Conservation (phyloP, 2,113 vertebrate species). For the Odocoileus virginianus region DNA sequence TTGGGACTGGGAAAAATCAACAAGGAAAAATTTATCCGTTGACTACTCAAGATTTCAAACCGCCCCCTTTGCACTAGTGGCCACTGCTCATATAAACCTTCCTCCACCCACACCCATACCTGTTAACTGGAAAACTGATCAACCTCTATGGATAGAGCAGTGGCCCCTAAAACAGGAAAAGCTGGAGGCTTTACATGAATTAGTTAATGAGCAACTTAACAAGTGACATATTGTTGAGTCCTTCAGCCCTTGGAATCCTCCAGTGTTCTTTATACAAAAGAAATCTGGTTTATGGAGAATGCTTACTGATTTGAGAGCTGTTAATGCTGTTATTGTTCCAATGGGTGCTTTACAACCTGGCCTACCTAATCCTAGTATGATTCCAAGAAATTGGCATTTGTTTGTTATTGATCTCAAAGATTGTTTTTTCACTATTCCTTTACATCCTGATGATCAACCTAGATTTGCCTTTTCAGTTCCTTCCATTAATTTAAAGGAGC, state of each 20-base stretch:
- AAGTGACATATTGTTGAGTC: not conserved
- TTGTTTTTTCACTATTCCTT: not conserved
- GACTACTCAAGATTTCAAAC: not conserved
- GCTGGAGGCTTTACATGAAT: not conserved
- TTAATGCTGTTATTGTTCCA: not conserved
- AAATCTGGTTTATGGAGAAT: not conserved
- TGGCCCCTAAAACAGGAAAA: not conserved
- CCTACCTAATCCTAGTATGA: not conserved
- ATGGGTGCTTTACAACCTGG: not conserved
- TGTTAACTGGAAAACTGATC: not conserved
- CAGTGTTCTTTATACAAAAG: not conserved
- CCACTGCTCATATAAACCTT: not conserved
- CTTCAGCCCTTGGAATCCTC: not conserved
- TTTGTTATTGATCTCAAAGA: not conserved
- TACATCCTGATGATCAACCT: not conserved
- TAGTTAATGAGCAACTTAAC: not conserved
- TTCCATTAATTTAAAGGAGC: not conserved
- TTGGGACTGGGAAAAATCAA: not conserved
- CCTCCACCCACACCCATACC: not conserved
- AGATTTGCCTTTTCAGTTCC: not conserved
- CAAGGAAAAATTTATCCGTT: not conserved
- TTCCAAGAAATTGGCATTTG: not conserved
- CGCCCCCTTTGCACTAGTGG: not conserved
- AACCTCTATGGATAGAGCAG: not conserved
- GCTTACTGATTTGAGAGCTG: not conserved